Percentiles rank a stretch among this genome's conserved stretches.
These are phyloP conservation scores for Chinchilla lanigera DNA, from an alignment of 2,113 vertebrate genomes.

Conservation along the genomic window DNA sequence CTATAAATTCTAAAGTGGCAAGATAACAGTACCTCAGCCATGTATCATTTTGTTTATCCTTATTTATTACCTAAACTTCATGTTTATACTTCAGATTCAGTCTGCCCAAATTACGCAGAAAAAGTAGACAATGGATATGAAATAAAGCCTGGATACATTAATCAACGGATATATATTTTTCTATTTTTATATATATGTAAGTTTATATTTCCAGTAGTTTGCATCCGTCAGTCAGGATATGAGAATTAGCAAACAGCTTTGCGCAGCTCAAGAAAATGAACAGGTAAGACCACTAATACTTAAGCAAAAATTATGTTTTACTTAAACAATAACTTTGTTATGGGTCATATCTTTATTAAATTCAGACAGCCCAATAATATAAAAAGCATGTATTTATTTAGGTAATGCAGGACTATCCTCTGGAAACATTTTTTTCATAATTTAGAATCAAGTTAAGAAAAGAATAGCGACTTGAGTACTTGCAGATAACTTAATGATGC, in stretches of 20 bases:
- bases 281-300: not conserved
- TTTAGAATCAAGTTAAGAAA: not conserved
- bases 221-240: not conserved
- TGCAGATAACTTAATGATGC: not conserved
- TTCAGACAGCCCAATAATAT: not conserved
- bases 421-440: not conserved
- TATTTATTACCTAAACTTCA: not conserved
- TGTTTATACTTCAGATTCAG: not conserved
- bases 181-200: not conserved
- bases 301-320: not conserved
- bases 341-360: not conserved
- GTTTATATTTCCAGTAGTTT: not conserved
- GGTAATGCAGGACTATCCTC: not conserved
- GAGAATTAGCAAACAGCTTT: not conserved
- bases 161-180: not conserved
- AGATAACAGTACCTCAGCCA: not conserved
- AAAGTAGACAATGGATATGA: not conserved
- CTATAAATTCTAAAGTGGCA: not conserved
- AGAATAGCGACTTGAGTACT: not conserved
- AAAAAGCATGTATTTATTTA: not conserved
- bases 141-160: not conserved
- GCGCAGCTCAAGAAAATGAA: not conserved
- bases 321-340: not conserved
- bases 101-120: not conserved
- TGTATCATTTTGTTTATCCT: not conserved